Conservation (phyloP, 1,140 invertebrate species). For the Papilio polyxenes region DNA sequence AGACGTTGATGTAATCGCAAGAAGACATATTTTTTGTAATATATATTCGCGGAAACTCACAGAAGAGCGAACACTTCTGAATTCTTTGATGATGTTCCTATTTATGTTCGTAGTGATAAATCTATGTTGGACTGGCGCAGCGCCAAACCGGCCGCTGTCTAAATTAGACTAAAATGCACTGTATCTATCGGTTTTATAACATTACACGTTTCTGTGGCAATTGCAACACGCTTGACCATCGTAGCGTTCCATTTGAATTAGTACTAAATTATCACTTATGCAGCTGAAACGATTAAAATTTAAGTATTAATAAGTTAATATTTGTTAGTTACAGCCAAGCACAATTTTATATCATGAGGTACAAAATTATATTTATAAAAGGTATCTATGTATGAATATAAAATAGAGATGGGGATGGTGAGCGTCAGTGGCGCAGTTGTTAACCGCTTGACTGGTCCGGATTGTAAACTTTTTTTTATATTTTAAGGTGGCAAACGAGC, state of each 20-base stretch:
- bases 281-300: too few species aligned
- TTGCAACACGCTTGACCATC: slow-evolving; percentile 14
- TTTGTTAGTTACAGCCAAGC: too few species aligned
- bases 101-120: slow-evolving; percentile 39
- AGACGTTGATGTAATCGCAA: neutral
- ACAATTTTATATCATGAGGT: too few species aligned
- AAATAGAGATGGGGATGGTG: too few species aligned
- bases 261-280: neutral
- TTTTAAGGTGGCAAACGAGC: too few species aligned
- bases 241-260: neutral
- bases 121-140: slow-evolving; percentile 49
- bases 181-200: slow-evolving; percentile 50
- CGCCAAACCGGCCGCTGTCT: slow-evolving; percentile 51
- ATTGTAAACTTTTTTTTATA: too few species aligned
- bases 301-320: too few species aligned
- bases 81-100: slow-evolving; percentile 54
- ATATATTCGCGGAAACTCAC: slow-evolving; percentile 16
- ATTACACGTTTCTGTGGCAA: slow-evolving; percentile 38
- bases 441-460: too few species aligned
- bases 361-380: too few species aligned
- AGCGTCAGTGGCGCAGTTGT: too few species aligned
- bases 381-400: too few species aligned
- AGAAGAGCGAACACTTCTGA: slow-evolving; percentile 42
- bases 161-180: slow-evolving; percentile 57
- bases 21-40: slow-evolving; percentile 13